These are phyloP conservation scores for Lota lota DNA, from an alignment of 2,113 vertebrate genomes.

Conservation along the genomic window DNA sequence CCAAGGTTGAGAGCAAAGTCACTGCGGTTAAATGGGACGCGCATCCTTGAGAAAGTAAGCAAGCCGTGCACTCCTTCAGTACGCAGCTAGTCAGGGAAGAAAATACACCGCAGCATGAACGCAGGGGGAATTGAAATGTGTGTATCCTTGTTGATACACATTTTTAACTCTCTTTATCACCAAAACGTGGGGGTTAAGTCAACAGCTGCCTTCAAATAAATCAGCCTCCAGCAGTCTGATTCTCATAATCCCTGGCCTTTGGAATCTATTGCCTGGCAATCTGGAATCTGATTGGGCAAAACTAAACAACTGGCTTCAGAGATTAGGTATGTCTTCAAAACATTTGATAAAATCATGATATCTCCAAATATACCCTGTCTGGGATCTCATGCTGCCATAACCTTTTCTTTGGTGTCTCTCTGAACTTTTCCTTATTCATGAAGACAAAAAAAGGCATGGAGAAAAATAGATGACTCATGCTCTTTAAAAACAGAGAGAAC, in stretches of 20 bases:
- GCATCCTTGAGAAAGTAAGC: constrained; percentile 27
- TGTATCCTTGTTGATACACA: too few relatives aligned
- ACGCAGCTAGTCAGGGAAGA: not conserved
- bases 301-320: not conserved
- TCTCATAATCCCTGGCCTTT: too few relatives aligned
- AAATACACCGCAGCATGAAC: not conserved
- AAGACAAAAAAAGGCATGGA: not conserved
- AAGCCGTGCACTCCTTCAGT: constrained; percentile 27
- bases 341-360: not conserved
- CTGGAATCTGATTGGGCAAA: not conserved
- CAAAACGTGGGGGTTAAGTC: too few relatives aligned
- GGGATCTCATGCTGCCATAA: not conserved
- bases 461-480: not conserved
- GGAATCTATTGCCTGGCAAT: too few relatives aligned
- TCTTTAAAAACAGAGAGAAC: too few relatives aligned
- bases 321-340: not conserved
- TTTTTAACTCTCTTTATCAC: too few relatives aligned
- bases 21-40: constrained; percentile 31
- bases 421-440: not conserved
- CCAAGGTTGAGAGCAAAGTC: constrained; percentile 49
- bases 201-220: too few relatives aligned
- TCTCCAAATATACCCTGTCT: not conserved
- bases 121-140: too few relatives aligned
- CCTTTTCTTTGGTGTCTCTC: not conserved
- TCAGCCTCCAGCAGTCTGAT: too few relatives aligned